Evolutionary conservation across 2,888 invertebrate species (phyloP).

Genomic region (Leptura quadrifasciata): DNA sequence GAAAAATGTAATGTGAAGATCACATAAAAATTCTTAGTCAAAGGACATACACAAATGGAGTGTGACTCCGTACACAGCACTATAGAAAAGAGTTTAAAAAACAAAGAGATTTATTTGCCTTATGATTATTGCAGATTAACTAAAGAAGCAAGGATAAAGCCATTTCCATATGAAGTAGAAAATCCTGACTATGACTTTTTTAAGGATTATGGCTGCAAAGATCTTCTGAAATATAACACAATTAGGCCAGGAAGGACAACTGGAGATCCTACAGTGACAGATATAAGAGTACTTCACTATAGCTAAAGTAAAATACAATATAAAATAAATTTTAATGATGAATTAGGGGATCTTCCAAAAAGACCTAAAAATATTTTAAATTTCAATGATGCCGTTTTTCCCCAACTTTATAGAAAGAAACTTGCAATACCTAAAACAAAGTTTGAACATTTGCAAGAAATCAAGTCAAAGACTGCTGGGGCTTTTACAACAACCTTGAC

Average conservation of each 20-base stretch:
- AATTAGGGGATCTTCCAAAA: constrained; percentile 21
- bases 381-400: too few relatives aligned
- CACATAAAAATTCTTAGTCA: constrained; percentile 35
- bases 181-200: constrained; percentile 43
- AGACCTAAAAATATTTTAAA: constrained; percentile 23
- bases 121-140: constrained; percentile 46
- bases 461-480: too few relatives aligned
- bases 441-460: too few relatives aligned
- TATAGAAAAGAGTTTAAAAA: constrained; percentile 40
- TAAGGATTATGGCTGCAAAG: constrained; percentile 29
- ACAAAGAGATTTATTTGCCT: constrained; percentile 43
- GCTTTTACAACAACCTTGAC: too few relatives aligned
- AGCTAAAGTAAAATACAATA: constrained; percentile 26
- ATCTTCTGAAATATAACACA: neutral
- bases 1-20: constrained; percentile 30
- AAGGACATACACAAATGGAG: constrained; percentile 47
- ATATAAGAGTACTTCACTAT: constrained; percentile 21
- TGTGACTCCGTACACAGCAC: constrained; percentile 43
- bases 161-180: constrained; percentile 25
- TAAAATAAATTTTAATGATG: constrained; percentile 29
- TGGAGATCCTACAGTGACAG: neutral
- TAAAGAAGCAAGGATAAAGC: constrained; percentile 36
- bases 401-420: too few relatives aligned
- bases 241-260: neutral
- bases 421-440: too few relatives aligned